Evolutionary conservation across 2,888 invertebrate species (phyloP), one percentile per base, ranked within the genome.

Genomic region (Balanococcus diminutus): DNA sequence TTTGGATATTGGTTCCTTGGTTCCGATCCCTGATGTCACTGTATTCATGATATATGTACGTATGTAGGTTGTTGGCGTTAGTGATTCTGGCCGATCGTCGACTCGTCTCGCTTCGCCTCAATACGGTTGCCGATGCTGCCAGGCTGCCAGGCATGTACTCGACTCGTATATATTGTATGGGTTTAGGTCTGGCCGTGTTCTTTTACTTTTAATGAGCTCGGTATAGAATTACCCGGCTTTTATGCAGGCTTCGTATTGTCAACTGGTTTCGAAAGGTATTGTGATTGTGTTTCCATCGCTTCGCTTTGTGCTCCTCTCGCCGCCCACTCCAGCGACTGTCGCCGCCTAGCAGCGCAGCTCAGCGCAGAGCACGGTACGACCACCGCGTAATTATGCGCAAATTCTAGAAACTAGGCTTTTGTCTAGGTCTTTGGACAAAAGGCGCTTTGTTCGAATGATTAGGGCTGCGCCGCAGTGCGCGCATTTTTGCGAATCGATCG

Each of bases 201-300:
- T 39, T n/a, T n/a, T n/a, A n/a, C n/a, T 39, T 8, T 8, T 39
- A 39, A 39, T 39, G 39, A 39, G 39, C 39, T 39, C 39, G 39
- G 39, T 39, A 39, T 39, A 39, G 39, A 39, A 39, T 39, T 39
- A 39, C 39, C 39, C 5, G 39, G 11, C 22, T 56, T 56, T 56
- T 56, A 11, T 56, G 22, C 56, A 56, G 22, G 56, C 56, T 42
- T 56, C 22, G 56, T 56, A 56, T 56, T 56, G 56, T 56, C 56
- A 56, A 56, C 56, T 56, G 56, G 56, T 56, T 56, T 56, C 56
- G 22, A 56, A 56, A 56, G 56, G 56, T 56, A 56, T 56, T 56
- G 11, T 19, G 56, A 16, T 46, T 36, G 36, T 8, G 36, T 36
- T 36, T 42, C 14, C 42, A n/a, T n/a, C n/a, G n/a, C 19, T 19